Evolutionary conservation across 2,888 invertebrate species (phyloP).

Genomic region (Drosophila tripunctata): DNA sequence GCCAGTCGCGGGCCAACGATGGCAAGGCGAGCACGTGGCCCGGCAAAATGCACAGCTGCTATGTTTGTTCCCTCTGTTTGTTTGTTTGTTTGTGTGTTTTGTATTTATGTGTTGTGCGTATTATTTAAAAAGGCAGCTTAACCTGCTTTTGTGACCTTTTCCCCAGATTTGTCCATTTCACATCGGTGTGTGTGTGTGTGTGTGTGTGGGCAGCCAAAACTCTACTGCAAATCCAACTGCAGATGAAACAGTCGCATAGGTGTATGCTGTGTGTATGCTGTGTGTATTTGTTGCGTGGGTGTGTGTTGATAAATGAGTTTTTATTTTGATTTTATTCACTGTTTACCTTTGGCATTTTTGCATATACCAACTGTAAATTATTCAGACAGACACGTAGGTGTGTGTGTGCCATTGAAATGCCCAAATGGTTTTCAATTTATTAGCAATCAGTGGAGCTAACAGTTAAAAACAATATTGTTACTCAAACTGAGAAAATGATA

Average conservation of each 20-base stretch:
- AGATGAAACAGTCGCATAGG: slow-evolving; percentile 13
- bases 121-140: slow-evolving; percentile 76
- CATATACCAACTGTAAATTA: slow-evolving; percentile 19
- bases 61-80: background rate
- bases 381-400: slow-evolving; percentile 8
- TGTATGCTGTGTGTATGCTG: slow-evolving; percentile 9
- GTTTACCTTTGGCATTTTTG: slow-evolving; percentile 40
- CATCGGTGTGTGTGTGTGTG: slow-evolving; percentile 33
- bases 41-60: slow-evolving; percentile 25
- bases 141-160: slow-evolving; percentile 79
- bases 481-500: slow-evolving; percentile 1
- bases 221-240: slow-evolving; percentile 21
- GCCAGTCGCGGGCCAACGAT: slow-evolving; percentile 56
- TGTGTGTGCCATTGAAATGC: slow-evolving; percentile 22
- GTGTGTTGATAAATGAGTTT: slow-evolving; percentile 70
- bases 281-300: slow-evolving; percentile 4
- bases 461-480: slow-evolving; percentile 42
- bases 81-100: slow-evolving; percentile 1
- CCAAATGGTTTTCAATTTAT: slow-evolving; percentile 63
- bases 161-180: slow-evolving; percentile 66
- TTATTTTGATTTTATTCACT: slow-evolving; percentile 71
- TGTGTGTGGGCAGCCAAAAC: slow-evolving; percentile 22
- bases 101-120: slow-evolving; percentile 63
- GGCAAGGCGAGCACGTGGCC: slow-evolving; percentile 53
- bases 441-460: slow-evolving; percentile 59